Base-by-base conservation (phyloP, 2,888 invertebrate genomes). In the Cataglyphis rosenhaueri region DNA sequence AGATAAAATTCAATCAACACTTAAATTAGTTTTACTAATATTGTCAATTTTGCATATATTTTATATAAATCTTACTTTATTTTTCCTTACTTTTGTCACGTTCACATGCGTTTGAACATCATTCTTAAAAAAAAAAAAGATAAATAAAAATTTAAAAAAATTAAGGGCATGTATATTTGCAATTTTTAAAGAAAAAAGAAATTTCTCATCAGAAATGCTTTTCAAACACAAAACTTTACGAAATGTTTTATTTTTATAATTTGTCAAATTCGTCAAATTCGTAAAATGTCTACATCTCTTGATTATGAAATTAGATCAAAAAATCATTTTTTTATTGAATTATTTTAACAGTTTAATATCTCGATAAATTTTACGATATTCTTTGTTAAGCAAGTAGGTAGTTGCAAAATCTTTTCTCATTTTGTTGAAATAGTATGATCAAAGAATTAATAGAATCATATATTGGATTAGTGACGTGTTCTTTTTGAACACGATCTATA, bases 281-380 rank as follows among this genome's bases (percentile, higher is more conserved):
- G n/a, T 35, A 70, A 9, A 21, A 6, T 70, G 25, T 21, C 1
- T 57, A 71, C 3, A 3, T 38, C 25, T 55, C 18, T 64, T 10
- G 18, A 41, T 71, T 62, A 44, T 10, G 32, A 61, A 44, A 15
- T n/a, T 35, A 62, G 2, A 32, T 71, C 18, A 35, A 71, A 12
- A 55, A 21, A 35, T 1, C 21, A 64, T 75, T 15, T 48, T 65
- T 75, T 18, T 25, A 52, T 44, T 32, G 48, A 52, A 65, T 52
- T 35, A 35, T 48, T 75, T 64, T 64, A 75, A 62, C 29, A 75
- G 48, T 44, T 75, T 35, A 75, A 48, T 48, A 64, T 75, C 3
- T 64, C 21, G 18, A 10, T 18, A 15, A 74, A 64, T 10, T 48
- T 75, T 62, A 75, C 35, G 32, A n/a, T 15, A 35, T 62, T 75